Evolutionary conservation across 2,113 vertebrate species (phyloP).

Genomic region (Centropus unirufus): DNA sequence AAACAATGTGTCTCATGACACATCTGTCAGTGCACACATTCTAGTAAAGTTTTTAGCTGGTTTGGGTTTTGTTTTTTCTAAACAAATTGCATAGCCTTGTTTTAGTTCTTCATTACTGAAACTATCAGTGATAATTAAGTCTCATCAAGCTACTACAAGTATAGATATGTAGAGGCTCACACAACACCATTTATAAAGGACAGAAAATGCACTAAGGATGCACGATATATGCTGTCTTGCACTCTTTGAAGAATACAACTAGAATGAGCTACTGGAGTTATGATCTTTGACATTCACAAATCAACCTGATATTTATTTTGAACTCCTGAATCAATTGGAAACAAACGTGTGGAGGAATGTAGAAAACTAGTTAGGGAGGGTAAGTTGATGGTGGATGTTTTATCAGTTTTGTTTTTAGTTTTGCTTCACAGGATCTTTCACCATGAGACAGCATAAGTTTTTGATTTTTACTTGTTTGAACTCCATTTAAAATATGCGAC

Average conservation of each 20-base stretch:
- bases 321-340: not conserved
- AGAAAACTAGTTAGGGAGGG: not conserved
- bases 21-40: not conserved
- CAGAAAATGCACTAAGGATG: not conserved
- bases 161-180: not conserved
- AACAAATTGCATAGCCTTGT: not conserved
- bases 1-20: not conserved
- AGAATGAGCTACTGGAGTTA: not conserved
- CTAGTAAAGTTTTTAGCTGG: not conserved
- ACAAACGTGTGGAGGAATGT: not conserved
- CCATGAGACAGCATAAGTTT: not conserved
- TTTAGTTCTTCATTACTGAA: not conserved
- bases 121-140: not conserved
- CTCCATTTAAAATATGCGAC: not conserved
- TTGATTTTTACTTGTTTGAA: not conserved
- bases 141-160: not conserved
- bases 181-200: not conserved
- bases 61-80: not conserved
- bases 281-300: not conserved
- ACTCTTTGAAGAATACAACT: not conserved
- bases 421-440: not conserved
- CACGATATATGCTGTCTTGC: not conserved
- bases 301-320: not conserved
- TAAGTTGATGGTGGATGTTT: not conserved
- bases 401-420: not conserved